Evolutionary conservation across 2,113 vertebrate genomes (phyloP), one percentile per base, ranked within the genome.

Genomic region (Pachypanchax playfairii): DNA sequence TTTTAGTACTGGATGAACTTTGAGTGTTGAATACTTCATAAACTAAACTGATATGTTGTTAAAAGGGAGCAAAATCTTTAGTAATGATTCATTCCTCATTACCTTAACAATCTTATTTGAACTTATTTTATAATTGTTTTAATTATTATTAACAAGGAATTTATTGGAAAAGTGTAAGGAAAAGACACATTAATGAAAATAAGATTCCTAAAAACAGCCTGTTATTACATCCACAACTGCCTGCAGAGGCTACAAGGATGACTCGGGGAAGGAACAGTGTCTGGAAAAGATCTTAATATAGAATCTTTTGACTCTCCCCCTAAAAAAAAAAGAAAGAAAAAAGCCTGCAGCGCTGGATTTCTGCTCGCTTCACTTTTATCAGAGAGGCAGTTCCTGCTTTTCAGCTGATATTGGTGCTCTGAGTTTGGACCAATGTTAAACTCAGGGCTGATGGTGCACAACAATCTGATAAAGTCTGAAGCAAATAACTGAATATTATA

Each of bases 251-350:
- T 47, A 28, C 58, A 44, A 39, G 71, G 65, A 67, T 55, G 56
- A 65, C 67, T 73, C 24, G 42, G 41, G 63, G 46, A 20, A 12
- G 55, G 66, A 69, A 65, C 63, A n/a, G 26, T 61, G 67, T 20
- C 67, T 66, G 72, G 70, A 68, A 29, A 65, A 58, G 56, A 69
- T 59, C 79, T 73, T 77, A 79, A 79, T 79, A 79, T 79, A 82
- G 79, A 85, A 79, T 71, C 50, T 55, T 68, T 69, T 71, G 78
- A 84, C 73, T 77, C 66, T 71, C 68, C 69, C 60, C 70, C 55
- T 63, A n/a, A 56, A 60, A 65, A 47, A 39, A 21, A 63, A 41
- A 47, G 13, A 39, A 46, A 42, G 14, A 62, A 47, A 48, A 13
- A 62, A 12, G 58, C 73, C 66, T 33, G 62, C 41, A 65, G 81